Evolutionary conservation across 1,140 invertebrate genomes (phyloP), one percentile per base, ranked within the genome.

Genomic region (Arion vulgaris): DNA sequence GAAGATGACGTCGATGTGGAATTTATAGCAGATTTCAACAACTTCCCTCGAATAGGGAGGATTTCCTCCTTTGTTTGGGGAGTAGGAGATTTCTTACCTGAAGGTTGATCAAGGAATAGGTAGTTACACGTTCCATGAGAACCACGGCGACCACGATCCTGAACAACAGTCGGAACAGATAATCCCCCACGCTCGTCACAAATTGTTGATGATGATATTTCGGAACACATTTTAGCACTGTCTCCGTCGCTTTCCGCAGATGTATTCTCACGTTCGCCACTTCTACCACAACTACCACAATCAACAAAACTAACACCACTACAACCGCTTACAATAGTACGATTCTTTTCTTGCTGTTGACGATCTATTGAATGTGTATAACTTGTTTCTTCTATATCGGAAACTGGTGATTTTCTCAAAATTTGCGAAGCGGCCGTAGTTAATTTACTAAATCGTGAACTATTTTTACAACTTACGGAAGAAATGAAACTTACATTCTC

Each of bases 41-140:
- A 23, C 7, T 4, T 19, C 26, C 39, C 34, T 28, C 79, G 38
- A 15, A 81, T 68, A 13, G 79, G 75, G 75, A 1, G 75, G 26
- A 15, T 62, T 62, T n/a, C 57, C 26, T 19, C 57, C 57, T 62
- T 62, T 62, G 45, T n/a, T 49, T 9, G 57, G 13, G 57, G 57
- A n/a, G 11, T 62, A 5, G 57, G 57, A 62, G 57, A 73, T 66
- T 81, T 71, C 68, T 45, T 34, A 11, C 69, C 68, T 32, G 75
- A 77, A 32, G 49, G 17, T 53, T 81, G 79, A 7, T 81, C 68
- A 11, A 72, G 69, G 36, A 81, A 81, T 13, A 81, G 79, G 49
- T 72, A 68, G 69, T 81, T 81, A 45, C 79, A 81, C 0, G 79
- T 81, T 17, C 79, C 79, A 39, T 81, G 57, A 34, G 79, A 81